Evolutionary conservation across 2,888 invertebrate genomes (phyloP).

Genomic region (Archips crataeganus): DNA sequence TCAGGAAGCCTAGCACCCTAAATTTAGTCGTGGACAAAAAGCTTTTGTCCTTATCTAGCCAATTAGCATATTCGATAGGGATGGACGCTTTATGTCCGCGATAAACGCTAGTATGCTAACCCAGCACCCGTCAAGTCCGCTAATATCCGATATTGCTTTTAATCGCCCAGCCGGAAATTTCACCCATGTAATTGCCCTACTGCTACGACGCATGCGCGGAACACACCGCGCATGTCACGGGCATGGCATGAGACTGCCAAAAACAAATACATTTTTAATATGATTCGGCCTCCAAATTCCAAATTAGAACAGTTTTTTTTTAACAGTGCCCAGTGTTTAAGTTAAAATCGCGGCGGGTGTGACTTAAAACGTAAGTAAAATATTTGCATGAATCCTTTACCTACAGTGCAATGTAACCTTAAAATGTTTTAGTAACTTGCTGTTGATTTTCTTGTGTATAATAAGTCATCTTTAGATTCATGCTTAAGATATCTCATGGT

Average conservation of each 20-base stretch:
- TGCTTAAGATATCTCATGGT: neutral
- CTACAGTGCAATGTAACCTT: constrained; percentile 46
- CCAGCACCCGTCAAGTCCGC: constrained; percentile 62
- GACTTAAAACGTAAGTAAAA: constrained; percentile 23
- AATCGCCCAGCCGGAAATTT: constrained; percentile 70
- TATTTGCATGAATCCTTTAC: neutral
- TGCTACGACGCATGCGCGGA: constrained; percentile 65
- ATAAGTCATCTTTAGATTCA: neutral
- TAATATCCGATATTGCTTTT: constrained; percentile 62
- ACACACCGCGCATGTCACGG: constrained; percentile 69
- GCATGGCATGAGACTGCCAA: constrained; percentile 49
- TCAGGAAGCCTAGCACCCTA: neutral
- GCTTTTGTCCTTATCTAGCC: constrained; percentile 11
- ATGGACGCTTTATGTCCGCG: neutral
- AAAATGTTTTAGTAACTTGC: constrained; percentile 40
- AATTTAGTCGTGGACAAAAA: neutral
- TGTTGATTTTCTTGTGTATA: constrained; percentile 6
- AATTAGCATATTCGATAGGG: neutral
- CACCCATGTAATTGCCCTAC: constrained; percentile 70
- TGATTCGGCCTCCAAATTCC: constrained; percentile 47
- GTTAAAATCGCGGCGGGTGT: constrained; percentile 11
- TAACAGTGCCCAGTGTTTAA: constrained; percentile 15
- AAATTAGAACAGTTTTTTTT: constrained; percentile 39
- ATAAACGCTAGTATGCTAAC: constrained; percentile 38
- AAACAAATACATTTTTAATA: constrained; percentile 62